A percentile compares a stretch with the other conserved stretches of the same genome.
These are phyloP conservation scores for Tauraco hartlaubi DNA, from an alignment of 2,797 vertebrate species.

Conservation along the genomic window DNA sequence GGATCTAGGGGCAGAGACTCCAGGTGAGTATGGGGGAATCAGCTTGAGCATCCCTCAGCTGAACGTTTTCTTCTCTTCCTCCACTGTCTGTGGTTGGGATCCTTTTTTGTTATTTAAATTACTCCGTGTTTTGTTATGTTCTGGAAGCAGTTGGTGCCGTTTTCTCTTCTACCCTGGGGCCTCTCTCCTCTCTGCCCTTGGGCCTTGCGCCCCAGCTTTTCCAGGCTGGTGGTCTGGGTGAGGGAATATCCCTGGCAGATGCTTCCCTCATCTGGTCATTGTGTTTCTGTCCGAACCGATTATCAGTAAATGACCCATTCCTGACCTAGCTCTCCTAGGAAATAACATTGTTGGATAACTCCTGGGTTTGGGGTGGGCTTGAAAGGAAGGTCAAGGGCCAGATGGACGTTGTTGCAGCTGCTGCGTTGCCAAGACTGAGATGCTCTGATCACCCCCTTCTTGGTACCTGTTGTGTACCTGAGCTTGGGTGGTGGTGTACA, in stretches of 20 bases:
- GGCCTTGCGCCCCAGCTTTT: neutral
- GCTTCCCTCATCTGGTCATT: conserved; percentile 63
- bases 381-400: conserved; percentile 10
- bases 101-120: conserved; percentile 39
- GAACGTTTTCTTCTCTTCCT: neutral
- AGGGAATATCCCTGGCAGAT: conserved; percentile 52
- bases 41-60: neutral
- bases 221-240: neutral
- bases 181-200: neutral
- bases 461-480: neutral
- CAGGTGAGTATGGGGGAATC: neutral
- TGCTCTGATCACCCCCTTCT: neutral
- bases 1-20: neutral
- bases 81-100: neutral
- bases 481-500: neutral
- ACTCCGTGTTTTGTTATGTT: neutral
- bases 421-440: accelerated
- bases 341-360: neutral
- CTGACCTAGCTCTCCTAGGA: conserved; percentile 48
- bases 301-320: conserved; percentile 64
- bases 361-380: neutral
- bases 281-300: conserved; percentile 59
- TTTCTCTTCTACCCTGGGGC: neutral
- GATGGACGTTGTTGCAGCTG: neutral
- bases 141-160: neutral